Conservation (phyloP, 1,140 invertebrate species). For the Lepeophtheirus salmonis region DNA sequence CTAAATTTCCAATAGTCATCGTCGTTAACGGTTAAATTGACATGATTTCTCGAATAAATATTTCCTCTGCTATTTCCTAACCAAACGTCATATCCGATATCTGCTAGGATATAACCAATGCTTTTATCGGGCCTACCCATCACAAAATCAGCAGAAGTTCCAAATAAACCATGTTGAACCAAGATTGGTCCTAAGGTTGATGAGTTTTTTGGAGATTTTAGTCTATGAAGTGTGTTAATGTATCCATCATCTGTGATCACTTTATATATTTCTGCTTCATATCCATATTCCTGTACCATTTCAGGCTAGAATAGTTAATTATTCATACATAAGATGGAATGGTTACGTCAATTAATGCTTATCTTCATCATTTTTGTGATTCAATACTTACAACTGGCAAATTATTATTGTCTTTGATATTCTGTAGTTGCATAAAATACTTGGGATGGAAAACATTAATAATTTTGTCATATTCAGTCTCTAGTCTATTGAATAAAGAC, state of each 20-base stretch:
- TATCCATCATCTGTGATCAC: slow-evolving; percentile 38
- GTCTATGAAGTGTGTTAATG: slow-evolving; percentile 36
- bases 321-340: neutral
- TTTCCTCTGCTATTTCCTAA: slow-evolving; percentile 44
- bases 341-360: neutral
- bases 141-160: slow-evolving; percentile 52
- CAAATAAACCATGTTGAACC: slow-evolving; percentile 54
- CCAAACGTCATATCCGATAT: slow-evolving; percentile 55
- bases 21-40: slow-evolving; percentile 23
- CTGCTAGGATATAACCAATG: slow-evolving; percentile 39
- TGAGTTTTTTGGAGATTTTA: slow-evolving; percentile 27
- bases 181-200: slow-evolving; percentile 29
- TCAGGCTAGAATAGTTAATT: slow-evolving; percentile 29
- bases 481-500: neutral
- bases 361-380: neutral
- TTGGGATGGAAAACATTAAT: neutral
- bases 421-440: neutral
- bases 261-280: slow-evolving; percentile 40
- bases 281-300: slow-evolving; percentile 39
- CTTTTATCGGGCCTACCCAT: slow-evolving; percentile 38
- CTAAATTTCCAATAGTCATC: slow-evolving; percentile 24
- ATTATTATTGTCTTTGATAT: neutral
- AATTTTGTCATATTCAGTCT: neutral
- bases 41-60: slow-evolving; percentile 34
- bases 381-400: neutral